Conservation (phyloP, 2,113 vertebrate genomes). For the Limanda limanda region DNA sequence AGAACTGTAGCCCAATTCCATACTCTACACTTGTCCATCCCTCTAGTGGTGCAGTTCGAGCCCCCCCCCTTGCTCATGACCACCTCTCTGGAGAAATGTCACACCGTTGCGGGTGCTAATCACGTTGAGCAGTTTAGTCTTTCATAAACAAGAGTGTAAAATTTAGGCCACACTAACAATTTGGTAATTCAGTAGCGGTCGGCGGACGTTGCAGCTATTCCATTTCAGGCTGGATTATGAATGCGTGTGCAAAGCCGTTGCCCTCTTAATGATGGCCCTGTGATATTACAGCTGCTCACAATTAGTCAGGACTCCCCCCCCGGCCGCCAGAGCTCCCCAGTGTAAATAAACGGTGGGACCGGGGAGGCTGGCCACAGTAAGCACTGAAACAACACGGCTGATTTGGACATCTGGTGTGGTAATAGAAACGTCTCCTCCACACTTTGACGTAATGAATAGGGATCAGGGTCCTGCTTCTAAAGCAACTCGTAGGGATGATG, state of each 20-base stretch:
- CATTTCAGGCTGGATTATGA: slow-evolving; percentile 72
- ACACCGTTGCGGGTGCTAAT: slow-evolving; percentile 79
- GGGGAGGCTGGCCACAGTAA: slow-evolving; percentile 73
- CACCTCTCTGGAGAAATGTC: slow-evolving; percentile 62
- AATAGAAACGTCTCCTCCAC: slow-evolving; percentile 74
- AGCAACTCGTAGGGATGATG: slow-evolving; percentile 51
- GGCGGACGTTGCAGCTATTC: slow-evolving; percentile 60
- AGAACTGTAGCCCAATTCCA: not conserved
- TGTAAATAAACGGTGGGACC: slow-evolving; percentile 79
- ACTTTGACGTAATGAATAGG: slow-evolving; percentile 76
- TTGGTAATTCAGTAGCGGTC: slow-evolving; percentile 74
- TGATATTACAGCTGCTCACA: slow-evolving; percentile 83
- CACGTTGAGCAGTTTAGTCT: slow-evolving; percentile 76
- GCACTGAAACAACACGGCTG: slow-evolving; percentile 80
- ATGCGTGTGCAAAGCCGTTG: slow-evolving; percentile 67
- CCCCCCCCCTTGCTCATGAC: not conserved
- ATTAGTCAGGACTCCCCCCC: slow-evolving; percentile 74
- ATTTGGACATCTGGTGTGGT: slow-evolving; percentile 78
- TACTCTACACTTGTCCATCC: slow-evolving; percentile 17
- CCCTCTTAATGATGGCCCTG: slow-evolving; percentile 74
- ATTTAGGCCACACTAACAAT: slow-evolving; percentile 75
- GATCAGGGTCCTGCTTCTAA: slow-evolving; percentile 60
- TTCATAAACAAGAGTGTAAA: slow-evolving; percentile 77
- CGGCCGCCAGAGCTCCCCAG: slow-evolving; percentile 71
- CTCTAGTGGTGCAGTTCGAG: not conserved